phyloP scores from a whole-genome alignment of 2,797 vertebrate species.

The Cyclopterus lumpus region DNA sequence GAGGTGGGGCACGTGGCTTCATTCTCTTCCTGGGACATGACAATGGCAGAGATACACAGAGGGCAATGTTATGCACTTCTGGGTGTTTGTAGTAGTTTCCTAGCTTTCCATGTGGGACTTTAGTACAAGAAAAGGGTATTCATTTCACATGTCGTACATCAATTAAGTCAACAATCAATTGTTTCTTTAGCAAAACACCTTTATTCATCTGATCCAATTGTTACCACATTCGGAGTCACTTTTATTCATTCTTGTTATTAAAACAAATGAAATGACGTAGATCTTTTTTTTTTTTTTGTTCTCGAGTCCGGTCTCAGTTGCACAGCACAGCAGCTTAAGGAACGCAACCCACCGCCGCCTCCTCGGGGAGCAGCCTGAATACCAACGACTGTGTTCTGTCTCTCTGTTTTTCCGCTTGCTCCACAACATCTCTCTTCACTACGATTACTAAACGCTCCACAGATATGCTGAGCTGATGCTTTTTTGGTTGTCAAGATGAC shows the following conservation, averaged over 20 bases:
- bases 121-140: background rate
- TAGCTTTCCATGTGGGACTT: background rate
- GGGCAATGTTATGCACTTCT: background rate
- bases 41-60: conserved; percentile 20
- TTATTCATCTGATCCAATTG: background rate
- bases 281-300: background rate
- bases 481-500: conserved; percentile 24
- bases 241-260: background rate
- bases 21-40: conserved; percentile 84
- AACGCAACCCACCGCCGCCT: conserved; percentile 23
- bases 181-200: background rate
- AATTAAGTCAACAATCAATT: background rate
- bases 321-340: conserved; percentile 9
- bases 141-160: background rate
- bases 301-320: conserved; percentile 13
- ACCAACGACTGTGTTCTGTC: conserved; percentile 12
- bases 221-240: background rate
- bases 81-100: background rate
- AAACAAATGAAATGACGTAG: background rate
- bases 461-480: conserved; percentile 28
- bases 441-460: conserved; percentile 30
- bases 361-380: conserved; percentile 35
- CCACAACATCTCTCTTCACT: background rate
- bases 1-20: conserved; percentile 92
- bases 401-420: conserved; percentile 31